These are phyloP conservation scores for Muscicapa comitata DNA, from an alignment of 2,797 vertebrate genomes.

Conservation along the genomic window DNA sequence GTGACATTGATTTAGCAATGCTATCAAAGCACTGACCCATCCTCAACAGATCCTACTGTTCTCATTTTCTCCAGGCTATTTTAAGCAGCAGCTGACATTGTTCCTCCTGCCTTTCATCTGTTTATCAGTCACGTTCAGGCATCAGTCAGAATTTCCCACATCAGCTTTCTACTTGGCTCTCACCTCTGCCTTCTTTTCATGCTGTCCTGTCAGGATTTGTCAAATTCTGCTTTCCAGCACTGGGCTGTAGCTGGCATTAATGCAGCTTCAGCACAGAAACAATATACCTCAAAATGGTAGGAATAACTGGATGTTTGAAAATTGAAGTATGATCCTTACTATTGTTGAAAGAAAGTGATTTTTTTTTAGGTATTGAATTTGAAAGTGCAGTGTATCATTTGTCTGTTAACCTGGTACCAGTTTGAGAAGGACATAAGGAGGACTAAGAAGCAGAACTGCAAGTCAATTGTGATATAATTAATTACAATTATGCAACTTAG, in stretches of 20 bases:
- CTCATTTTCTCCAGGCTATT: slow-evolving; percentile 62
- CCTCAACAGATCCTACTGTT: slow-evolving; percentile 33
- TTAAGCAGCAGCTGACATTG: slow-evolving; percentile 47
- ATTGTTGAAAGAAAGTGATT: not conserved
- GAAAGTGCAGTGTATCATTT: not conserved
- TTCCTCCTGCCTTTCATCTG: slow-evolving; percentile 48
- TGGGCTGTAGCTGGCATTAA: not conserved
- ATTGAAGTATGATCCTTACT: not conserved
- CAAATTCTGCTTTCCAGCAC: not conserved
- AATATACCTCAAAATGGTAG: not conserved
- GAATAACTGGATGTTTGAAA: not conserved
- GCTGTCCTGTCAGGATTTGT: not conserved
- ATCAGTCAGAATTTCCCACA: slow-evolving; percentile 48
- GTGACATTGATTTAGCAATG: slow-evolving; percentile 62
- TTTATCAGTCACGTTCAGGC: slow-evolving; percentile 59
- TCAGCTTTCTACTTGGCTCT: slow-evolving; percentile 32
- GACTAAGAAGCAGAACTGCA: slow-evolving; percentile 32
- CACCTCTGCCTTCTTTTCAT: not conserved
- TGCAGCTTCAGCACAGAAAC: not conserved
- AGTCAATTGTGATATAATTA: slow-evolving; percentile 63
- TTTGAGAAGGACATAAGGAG: slow-evolving; percentile 47
- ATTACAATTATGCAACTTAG: slow-evolving; percentile 55
- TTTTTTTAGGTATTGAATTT: not conserved
- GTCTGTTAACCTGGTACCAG: not conserved
- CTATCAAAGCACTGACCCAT: slow-evolving; percentile 55